Evolutionary conservation across 2,113 vertebrate genomes (phyloP), one percentile per base, ranked within the genome.

Genomic region (Channa argus): DNA sequence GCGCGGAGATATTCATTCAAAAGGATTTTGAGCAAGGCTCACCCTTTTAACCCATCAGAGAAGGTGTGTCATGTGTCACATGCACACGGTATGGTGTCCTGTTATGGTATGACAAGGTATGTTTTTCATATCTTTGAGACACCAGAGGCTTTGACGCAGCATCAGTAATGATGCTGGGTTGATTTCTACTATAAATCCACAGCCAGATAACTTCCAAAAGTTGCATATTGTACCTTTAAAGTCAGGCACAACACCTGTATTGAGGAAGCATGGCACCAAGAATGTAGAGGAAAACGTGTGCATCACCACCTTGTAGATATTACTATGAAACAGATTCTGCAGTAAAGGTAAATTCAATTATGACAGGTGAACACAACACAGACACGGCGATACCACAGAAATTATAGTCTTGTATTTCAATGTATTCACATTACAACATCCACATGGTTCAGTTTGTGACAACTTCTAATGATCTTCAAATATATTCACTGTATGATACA

Each of bases 341-440:
- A 24, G 24, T 24, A 24, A 24, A 24, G 24, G 24, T 24, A 24
- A 24, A 24, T 24, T 24, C 24, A 61, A 41, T 59, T 45, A 51
- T 46, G 47, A 50, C 60, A 93, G 77, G 80, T 10, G 46, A 83
- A 58, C 49, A 80, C 56, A 65, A 80, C 58, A 86, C 81, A 77
- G 85, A 91, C 78, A 88, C 90, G 65, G 56, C 46, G 64, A 92
- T 95, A 96, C 91, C 95, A 97, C 95, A 96, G 94, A 95, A 94
- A 94, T 95, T 93, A 94, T 89, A 95, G 95, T 97, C 96, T 95
- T 95, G 94, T 96, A 95, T 94, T 94, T 96, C 93, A 95, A 94
- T 95, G 93, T 96, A 91, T 97, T 97, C 94, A 96, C 95, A 98
- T 97, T 95, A 94, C 94, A 96, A 96, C 95, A 97, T 94, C 93